Conservation (phyloP, 2,888 invertebrate genomes). For the Cryptus viduatorius region DNA sequence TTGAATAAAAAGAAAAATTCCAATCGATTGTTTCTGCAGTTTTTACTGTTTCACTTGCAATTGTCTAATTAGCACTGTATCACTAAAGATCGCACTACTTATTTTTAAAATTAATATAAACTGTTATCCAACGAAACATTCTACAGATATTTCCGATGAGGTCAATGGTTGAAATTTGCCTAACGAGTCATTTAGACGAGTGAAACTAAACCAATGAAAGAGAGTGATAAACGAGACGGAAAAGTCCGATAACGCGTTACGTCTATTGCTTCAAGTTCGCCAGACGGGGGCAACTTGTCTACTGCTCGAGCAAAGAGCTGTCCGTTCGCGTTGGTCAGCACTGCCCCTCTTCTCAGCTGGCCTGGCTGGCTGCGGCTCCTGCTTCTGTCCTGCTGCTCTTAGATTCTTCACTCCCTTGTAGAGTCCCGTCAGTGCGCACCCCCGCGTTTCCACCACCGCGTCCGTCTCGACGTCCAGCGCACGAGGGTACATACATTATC, state of each 20-base stretch:
- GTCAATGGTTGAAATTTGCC: background rate
- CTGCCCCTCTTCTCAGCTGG: constrained; percentile 81
- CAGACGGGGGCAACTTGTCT: constrained; percentile 82
- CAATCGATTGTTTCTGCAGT: background rate
- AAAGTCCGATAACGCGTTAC: constrained; percentile 38
- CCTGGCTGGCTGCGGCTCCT: constrained; percentile 63
- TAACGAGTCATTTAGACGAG: background rate
- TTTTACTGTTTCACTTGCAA: constrained; percentile 9
- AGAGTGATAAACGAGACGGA: constrained; percentile 15
- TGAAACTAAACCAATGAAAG: background rate
- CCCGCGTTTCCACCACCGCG: constrained; percentile 62
- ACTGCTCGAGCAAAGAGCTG: constrained; percentile 80
- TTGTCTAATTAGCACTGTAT: background rate
- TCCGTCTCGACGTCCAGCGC: constrained; percentile 57
- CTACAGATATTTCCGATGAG: background rate
- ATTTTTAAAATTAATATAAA: background rate
- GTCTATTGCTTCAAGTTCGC: constrained; percentile 74
- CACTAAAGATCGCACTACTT: constrained; percentile 1
- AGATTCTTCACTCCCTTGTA: constrained; percentile 65
- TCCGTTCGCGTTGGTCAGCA: constrained; percentile 82
- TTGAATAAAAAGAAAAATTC: constrained; percentile 7
- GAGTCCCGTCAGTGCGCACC: constrained; percentile 65
- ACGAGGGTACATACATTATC: constrained; percentile 84
- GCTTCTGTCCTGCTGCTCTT: constrained; percentile 49
- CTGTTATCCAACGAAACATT: background rate